Evolutionary conservation across 2,113 vertebrate genomes (phyloP).

Genomic region (Bos taurus): DNA sequence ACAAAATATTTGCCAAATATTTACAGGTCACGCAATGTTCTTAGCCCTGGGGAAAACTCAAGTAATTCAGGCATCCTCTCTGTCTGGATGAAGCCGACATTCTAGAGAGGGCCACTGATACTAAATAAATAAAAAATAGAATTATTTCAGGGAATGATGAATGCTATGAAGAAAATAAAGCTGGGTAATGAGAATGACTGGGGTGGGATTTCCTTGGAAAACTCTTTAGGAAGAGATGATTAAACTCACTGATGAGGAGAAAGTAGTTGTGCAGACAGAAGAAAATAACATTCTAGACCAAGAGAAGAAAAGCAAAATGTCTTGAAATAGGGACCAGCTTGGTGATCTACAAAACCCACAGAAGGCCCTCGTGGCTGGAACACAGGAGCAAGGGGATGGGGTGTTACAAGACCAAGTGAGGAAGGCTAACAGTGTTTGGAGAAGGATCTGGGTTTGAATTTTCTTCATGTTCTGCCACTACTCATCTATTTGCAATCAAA

Average conservation of each 20-base stretch:
- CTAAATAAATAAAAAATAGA: too few relatives aligned
- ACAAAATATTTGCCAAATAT: too few relatives aligned
- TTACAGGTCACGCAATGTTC: accelerated
- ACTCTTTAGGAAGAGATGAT: background rate
- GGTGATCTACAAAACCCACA: too few relatives aligned
- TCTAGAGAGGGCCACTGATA: accelerated
- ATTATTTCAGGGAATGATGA: background rate
- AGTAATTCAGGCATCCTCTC: background rate
- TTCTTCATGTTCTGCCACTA: background rate
- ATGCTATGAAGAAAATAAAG: too few relatives aligned
- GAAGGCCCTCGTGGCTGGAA: accelerated
- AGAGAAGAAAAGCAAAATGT: background rate
- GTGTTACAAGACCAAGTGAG: accelerated
- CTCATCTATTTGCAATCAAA: background rate
- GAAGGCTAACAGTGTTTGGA: accelerated
- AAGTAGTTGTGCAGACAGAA: background rate
- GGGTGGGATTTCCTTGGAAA: accelerated
- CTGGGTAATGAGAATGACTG: accelerated
- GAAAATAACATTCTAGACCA: background rate
- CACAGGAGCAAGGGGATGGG: accelerated
- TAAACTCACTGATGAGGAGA: background rate
- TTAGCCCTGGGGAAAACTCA: too few relatives aligned
- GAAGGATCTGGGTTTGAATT: background rate
- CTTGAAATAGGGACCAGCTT: accelerated
- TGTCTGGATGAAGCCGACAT: background rate